Evolutionary conservation across 1,140 invertebrate genomes (phyloP), one percentile per base, ranked within the genome.

Genomic region (Cherax quadricarinatus): DNA sequence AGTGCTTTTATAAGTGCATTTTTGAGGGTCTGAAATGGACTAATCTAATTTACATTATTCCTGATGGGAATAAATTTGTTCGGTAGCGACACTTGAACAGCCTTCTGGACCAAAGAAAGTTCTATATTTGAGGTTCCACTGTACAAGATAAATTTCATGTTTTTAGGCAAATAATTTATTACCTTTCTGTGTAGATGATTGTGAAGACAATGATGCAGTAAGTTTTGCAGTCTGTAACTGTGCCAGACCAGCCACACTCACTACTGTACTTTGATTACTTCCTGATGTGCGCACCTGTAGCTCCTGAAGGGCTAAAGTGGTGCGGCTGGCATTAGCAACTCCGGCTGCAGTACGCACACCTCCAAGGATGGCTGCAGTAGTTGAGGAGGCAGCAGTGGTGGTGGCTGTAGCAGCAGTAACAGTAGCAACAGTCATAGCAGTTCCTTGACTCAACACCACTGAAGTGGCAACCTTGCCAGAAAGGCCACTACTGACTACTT

Each of bases 201-300:
- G 85, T 49, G 92, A 89, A 41, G 90, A 30, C 16, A 92, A 66
- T 73, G 91, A 94, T 53, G 95, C 94, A 2, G 94, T 94, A 92
- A 92, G 85, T 86, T 93, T 94, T 60, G 95, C 94, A 7, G 94
- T 94, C 93, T 95, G 94, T 30, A 95, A 93, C 85, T 95, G 95
- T 5, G 95, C 94, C 9, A 95, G 93, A 82, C 94, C 94, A n/a
- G 94, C 62, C 16, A 95, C 95, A 84, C 95, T 94, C 66, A 95
- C 95, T 6, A 95, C 94, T 85, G 94, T 94, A 14, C 93, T 93
- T 86, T 73, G 93, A 79, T 93, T 88, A 92, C 80, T 93, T n/a
- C 84, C 88, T 80, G 85, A 88, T 70, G 92, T 91, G 51, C 90
- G 86, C 12, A 86, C 89, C 84, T 89, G 90, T 6, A 92, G 82